A percentile compares a stretch with the other conserved stretches of the same genome.
Evolutionary conservation across 2,888 invertebrate genomes (phyloP).

Genomic region (Drosophila peninsularis): DNA sequence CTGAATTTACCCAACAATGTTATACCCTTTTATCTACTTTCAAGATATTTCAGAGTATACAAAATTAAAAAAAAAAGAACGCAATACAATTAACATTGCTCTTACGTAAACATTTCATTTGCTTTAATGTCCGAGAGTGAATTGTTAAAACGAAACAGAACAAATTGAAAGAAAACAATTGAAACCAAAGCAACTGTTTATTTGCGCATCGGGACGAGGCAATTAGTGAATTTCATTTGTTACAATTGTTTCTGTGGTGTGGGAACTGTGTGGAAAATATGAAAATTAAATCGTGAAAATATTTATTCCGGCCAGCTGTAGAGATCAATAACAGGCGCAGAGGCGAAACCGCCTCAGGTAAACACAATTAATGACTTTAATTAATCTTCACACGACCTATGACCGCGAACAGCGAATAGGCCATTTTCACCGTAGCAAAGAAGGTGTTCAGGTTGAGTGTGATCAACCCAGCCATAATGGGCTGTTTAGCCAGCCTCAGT

Average conservation of each 20-base stretch:
- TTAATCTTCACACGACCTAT: conserved; percentile 48
- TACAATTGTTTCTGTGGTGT: conserved; percentile 15
- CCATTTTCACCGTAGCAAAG: conserved; percentile 64
- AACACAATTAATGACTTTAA: conserved; percentile 45
- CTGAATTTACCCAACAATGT: too few species aligned
- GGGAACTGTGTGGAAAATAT: conserved; percentile 21
- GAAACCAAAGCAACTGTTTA: conserved; percentile 57
- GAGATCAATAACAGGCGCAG: conserved; percentile 41
- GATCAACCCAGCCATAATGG: conserved; percentile 55
- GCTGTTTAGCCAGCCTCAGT: conserved; percentile 8
- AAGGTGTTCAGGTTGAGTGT: conserved; percentile 60
- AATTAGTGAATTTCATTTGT: conserved; percentile 70
- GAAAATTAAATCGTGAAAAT: conserved; percentile 21
- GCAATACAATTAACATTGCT: conserved; percentile 2
- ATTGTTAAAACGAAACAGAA: conserved; percentile 34
- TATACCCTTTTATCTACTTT: background rate
- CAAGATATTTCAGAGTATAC: background rate
- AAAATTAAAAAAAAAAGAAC: background rate
- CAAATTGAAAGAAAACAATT: conserved; percentile 32
- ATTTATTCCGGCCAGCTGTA: conserved; percentile 16
- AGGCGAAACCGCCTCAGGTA: conserved; percentile 9
- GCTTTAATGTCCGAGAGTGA: conserved; percentile 49
- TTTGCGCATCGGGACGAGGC: conserved; percentile 64
- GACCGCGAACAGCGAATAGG: conserved; percentile 67
- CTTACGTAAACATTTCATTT: conserved; percentile 52